A percentile compares a stretch with the other conserved stretches of the same genome.
Conservation (phyloP, 2,888 invertebrate species). For the Cerastis leucographa region DNA sequence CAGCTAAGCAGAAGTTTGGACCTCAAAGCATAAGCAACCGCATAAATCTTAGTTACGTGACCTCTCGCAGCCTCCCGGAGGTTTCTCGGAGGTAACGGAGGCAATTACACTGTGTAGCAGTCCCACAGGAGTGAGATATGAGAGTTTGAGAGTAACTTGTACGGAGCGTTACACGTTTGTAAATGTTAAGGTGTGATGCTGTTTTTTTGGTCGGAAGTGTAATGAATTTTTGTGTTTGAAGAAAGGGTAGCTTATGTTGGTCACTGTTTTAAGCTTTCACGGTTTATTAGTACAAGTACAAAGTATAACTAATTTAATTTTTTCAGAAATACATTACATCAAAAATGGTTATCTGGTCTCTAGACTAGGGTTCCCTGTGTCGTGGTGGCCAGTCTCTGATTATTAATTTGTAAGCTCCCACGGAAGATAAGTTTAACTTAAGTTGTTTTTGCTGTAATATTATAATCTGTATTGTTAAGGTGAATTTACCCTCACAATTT, state of each 20-base stretch:
- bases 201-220: slow-evolving; percentile 28
- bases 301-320: no score
- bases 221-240: slow-evolving; percentile 1
- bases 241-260: neutral
- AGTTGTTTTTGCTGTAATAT: neutral
- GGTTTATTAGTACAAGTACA: no score
- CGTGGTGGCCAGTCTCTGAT: no score
- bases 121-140: slow-evolving; percentile 56
- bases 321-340: no score
- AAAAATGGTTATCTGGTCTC: no score
- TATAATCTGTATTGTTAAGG: neutral
- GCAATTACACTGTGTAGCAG: slow-evolving; percentile 63
- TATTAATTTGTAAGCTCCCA: no score
- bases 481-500: no score
- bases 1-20: slow-evolving; percentile 47
- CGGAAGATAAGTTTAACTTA: no score
- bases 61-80: slow-evolving; percentile 51
- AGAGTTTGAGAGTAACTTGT: slow-evolving; percentile 52
- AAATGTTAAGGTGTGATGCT: slow-evolving; percentile 20
- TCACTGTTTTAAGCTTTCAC: no score
- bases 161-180: slow-evolving; percentile 12
- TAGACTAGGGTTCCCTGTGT: no score
- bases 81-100: slow-evolving; percentile 49
- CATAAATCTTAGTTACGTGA: slow-evolving; percentile 69
- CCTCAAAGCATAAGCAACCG: slow-evolving; percentile 54